These are phyloP conservation scores for Aspiorhynchus laticeps DNA, from an alignment of 2,113 vertebrate species.

Conservation along the genomic window DNA sequence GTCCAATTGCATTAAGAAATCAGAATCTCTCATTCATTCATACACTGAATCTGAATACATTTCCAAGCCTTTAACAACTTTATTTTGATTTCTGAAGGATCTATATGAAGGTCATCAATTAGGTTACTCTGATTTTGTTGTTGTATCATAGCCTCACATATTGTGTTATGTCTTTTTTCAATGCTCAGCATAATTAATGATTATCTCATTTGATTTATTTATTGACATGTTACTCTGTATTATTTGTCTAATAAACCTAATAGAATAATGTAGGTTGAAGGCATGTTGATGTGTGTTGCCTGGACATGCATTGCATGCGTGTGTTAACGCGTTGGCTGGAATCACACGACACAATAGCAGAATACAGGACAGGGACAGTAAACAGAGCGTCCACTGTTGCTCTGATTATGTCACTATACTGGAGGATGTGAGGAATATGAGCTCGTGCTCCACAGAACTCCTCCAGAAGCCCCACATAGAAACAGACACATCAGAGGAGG, in stretches of 20 bases:
- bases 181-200: neutral
- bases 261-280: neutral
- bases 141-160: neutral
- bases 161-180: neutral
- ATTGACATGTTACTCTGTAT: neutral
- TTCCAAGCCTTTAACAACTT: neutral
- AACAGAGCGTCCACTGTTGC: neutral
- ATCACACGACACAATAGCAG: conserved; percentile 32
- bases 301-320: conserved; percentile 26
- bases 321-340: conserved; percentile 8
- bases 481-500: neutral
- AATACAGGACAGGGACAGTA: conserved; percentile 29
- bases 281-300: conserved; percentile 1
- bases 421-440: conserved; percentile 32
- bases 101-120: neutral
- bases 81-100: neutral
- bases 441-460: neutral
- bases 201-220: neutral
- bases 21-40: neutral
- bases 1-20: neutral
- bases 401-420: conserved; percentile 28
- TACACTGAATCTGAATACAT: neutral
- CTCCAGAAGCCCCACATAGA: neutral
- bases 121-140: neutral
- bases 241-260: conserved; percentile 16